Evolutionary conservation across 1,140 invertebrate species (phyloP).

Genomic region (Panagrolaimus sp.): DNA sequence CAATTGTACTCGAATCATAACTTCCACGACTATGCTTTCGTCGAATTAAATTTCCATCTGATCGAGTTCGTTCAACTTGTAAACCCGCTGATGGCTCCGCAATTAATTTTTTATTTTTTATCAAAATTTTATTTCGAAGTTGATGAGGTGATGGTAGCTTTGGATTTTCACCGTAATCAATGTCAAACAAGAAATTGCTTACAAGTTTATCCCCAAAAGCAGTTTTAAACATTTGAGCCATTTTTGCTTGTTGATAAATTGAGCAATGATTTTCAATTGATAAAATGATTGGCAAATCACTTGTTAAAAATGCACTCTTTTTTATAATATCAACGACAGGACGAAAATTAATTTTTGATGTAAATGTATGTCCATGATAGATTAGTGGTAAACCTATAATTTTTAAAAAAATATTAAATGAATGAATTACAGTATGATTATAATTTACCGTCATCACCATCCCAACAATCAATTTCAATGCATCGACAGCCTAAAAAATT

Average conservation of each 20-base stretch:
- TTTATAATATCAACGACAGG: slow-evolving; percentile 86
- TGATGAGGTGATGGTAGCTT: slow-evolving; percentile 76
- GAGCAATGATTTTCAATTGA: slow-evolving; percentile 93
- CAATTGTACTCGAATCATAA: slow-evolving; percentile 51
- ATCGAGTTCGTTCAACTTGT: slow-evolving; percentile 23
- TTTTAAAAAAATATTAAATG: slow-evolving; percentile 61
- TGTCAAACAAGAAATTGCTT: slow-evolving; percentile 78
- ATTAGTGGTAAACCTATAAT: slow-evolving; percentile 69
- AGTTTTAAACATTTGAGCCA: slow-evolving; percentile 87
- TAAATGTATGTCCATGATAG: slow-evolving; percentile 86
- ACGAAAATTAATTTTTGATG: slow-evolving; percentile 79
- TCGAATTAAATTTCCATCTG: slow-evolving; percentile 35
- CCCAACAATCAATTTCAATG: slow-evolving; percentile 59
- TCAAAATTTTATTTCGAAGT: slow-evolving; percentile 75
- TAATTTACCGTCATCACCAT: slow-evolving; percentile 70
- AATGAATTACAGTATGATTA: no score
- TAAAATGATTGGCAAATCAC: slow-evolving; percentile 80
- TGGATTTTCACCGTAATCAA: slow-evolving; percentile 79
- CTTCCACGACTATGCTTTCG: slow-evolving; percentile 44
- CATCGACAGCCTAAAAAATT: slow-evolving; percentile 62
- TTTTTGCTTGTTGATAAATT: slow-evolving; percentile 79
- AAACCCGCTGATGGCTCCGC: slow-evolving; percentile 42
- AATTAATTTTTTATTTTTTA: slow-evolving; percentile 74
- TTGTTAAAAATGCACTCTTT: slow-evolving; percentile 80
- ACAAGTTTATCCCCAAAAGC: slow-evolving; percentile 87